Evolutionary conservation across 1,140 invertebrate species (phyloP), one percentile per base, ranked within the genome.

Genomic region (Calliphora vicina): DNA sequence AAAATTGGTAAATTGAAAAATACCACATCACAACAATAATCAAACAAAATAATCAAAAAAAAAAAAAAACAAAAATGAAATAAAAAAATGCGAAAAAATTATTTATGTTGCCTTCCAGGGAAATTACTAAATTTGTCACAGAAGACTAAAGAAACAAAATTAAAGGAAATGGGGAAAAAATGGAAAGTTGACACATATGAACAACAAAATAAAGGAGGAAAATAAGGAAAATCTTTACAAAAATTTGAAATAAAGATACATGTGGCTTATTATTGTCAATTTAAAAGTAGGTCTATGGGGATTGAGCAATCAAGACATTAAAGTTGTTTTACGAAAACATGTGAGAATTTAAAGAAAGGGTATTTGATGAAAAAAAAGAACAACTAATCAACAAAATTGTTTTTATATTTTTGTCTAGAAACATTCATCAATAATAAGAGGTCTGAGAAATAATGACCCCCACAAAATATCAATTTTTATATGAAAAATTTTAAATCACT

Each of bases 1-100:
- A 61, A 61, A 61, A 61, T 61, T 61, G 50, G 13, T 61, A 61
- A 61, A 61, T 61, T 61, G 50, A 61, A 61, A 61, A 61, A 61
- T 61, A 61, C 50, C 50, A 61, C 50, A 61, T 17, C 13, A 61
- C 50, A 61, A 61, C 50, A 61, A 6, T 61, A 61, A 61, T 17
- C 50, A 61, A 61, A 61, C n/a, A n/a, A n/a, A n/a, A n/a, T n/a
- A n/a, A n/a, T n/a, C n/a, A n/a, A n/a, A n/a, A n/a, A n/a, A n/a
- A n/a, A n/a, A n/a, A n/a, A n/a, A n/a, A n/a, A n/a, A n/a, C n/a
- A n/a, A n/a, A n/a, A n/a, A n/a, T n/a, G n/a, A n/a, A 61, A n/a
- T 6, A 17, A n/a, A 61, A 61, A n/a, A 61, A 61, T 1, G 5
- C 5, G 5, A 43, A 6, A 43, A 6, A 43, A 43, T 1, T 17